These are phyloP conservation scores for Pseudochirops corinnae DNA, from an alignment of 2,797 vertebrate species.

Conservation along the genomic window DNA sequence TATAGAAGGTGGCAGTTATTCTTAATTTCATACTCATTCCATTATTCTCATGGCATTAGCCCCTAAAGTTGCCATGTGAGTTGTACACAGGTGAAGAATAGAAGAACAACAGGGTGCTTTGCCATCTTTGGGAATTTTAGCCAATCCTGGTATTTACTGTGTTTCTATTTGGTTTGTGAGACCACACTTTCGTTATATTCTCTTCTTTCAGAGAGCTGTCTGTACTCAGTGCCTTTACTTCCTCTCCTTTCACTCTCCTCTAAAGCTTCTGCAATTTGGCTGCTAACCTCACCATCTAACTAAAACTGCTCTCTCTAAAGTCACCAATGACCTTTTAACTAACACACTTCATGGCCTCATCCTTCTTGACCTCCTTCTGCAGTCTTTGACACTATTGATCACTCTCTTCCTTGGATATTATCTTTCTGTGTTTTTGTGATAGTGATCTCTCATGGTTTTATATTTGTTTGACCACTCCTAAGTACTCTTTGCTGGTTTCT, in stretches of 20 bases:
- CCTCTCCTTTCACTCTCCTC: no score
- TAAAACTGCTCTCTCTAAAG: neutral
- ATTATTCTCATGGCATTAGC: neutral
- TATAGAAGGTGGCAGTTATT: neutral
- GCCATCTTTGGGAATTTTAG: neutral
- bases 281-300: neutral
- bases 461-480: neutral
- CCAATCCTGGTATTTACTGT: neutral
- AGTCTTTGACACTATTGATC: neutral
- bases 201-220: neutral
- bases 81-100: neutral
- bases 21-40: neutral
- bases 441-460: neutral
- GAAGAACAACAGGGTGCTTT: neutral
- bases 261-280: neutral
- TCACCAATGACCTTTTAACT: neutral
- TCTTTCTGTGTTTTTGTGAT: neutral
- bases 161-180: neutral
- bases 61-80: neutral
- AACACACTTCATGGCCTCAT: neutral
- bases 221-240: neutral
- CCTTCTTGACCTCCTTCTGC: neutral
- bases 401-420: neutral
- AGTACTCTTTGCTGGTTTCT: neutral
- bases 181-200: neutral